phyloP scores from a whole-genome alignment of 2,888 invertebrate genomes.

The Drosophila fungiperda region DNA sequence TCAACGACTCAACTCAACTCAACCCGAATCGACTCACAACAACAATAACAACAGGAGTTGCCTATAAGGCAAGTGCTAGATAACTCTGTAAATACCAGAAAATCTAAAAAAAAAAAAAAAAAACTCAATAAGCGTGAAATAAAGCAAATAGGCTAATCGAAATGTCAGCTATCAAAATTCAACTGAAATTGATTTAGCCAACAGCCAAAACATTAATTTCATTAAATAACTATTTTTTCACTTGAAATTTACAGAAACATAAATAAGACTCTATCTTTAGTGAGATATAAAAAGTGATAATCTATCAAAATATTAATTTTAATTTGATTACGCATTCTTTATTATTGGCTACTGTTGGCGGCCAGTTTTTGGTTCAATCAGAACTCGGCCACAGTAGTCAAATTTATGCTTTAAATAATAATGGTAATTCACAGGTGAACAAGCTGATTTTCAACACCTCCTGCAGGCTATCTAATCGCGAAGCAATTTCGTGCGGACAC shows the following conservation, averaged over 20 bases:
- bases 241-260: background rate
- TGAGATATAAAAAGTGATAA: background rate
- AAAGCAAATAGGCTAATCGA: slow-evolving; percentile 10
- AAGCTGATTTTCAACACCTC: slow-evolving; percentile 79
- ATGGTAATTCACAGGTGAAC: slow-evolving; percentile 77
- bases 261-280: background rate
- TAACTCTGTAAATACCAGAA: slow-evolving; percentile 4
- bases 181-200: slow-evolving; percentile 14
- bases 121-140: slow-evolving; percentile 30
- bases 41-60: slow-evolving; percentile 1
- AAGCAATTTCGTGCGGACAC: slow-evolving; percentile 64
- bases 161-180: slow-evolving; percentile 41
- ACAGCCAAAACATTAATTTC: slow-evolving; percentile 9
- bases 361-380: slow-evolving; percentile 7
- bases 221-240: background rate
- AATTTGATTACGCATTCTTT: slow-evolving; percentile 8
- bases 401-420: slow-evolving; percentile 75
- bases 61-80: slow-evolving; percentile 31
- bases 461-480: slow-evolving; percentile 77
- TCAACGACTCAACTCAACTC: slow-evolving; percentile 1
- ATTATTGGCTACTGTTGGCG: slow-evolving; percentile 35
- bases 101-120: slow-evolving; percentile 7
- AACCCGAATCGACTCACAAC: slow-evolving; percentile 5
- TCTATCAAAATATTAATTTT: slow-evolving; percentile 9
- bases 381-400: slow-evolving; percentile 40